Evolutionary conservation across 2,797 vertebrate genomes (phyloP).

Genomic region (Neomorphus geoffroyi): DNA sequence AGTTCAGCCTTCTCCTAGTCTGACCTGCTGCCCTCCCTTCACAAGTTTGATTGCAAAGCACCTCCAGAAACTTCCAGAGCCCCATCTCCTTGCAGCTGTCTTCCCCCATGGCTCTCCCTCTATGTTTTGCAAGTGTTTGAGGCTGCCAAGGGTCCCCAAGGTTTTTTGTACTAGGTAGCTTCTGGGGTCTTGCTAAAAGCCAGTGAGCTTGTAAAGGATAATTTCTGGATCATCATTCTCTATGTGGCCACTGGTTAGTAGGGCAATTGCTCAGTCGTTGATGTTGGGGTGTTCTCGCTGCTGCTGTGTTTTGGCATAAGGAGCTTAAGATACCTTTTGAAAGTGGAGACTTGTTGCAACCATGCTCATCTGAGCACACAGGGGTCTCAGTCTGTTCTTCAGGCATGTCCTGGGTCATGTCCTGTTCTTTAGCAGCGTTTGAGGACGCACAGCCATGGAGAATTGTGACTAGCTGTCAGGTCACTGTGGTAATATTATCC

Average conservation of each 20-base stretch:
- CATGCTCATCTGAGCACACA: background rate
- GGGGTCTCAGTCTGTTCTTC: background rate
- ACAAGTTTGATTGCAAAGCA: conserved; percentile 72
- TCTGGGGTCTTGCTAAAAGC: background rate
- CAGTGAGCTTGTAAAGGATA: background rate
- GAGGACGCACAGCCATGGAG: background rate
- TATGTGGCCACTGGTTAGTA: background rate
- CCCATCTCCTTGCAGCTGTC: conserved; percentile 71
- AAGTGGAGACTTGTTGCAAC: background rate
- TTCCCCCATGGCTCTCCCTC: conserved; percentile 67
- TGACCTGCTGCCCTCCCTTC: background rate
- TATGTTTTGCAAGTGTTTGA: conserved; percentile 70
- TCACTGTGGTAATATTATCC: background rate
- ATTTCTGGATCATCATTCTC: background rate
- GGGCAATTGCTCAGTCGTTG: background rate
- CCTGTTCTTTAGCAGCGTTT: background rate
- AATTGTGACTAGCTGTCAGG: background rate
- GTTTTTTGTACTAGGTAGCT: background rate
- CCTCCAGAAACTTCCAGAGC: conserved; percentile 71
- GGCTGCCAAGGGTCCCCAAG: background rate
- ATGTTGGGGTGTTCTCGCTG: background rate
- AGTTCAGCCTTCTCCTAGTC: background rate
- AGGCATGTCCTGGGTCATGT: background rate
- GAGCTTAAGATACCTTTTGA: background rate
- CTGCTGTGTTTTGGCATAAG: background rate